These are phyloP conservation scores for Leptinotarsa peninsularis DNA, from an alignment of 2,888 invertebrate genomes.

Conservation along the genomic window DNA sequence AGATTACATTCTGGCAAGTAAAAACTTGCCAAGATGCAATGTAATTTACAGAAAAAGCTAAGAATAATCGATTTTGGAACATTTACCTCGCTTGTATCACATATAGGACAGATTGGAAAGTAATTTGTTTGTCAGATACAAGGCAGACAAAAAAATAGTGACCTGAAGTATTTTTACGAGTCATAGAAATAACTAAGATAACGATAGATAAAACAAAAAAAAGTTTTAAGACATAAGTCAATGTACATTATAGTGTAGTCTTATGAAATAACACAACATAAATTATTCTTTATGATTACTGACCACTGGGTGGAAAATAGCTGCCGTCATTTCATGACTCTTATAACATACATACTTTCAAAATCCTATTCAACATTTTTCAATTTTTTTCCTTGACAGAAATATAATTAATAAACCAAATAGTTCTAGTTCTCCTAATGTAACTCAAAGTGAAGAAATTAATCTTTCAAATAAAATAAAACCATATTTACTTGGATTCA, in stretches of 20 bases:
- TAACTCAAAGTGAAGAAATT: not conserved
- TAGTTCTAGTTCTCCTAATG: too few relatives aligned
- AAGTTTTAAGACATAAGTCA: not conserved
- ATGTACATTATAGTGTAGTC: not conserved
- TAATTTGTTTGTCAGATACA: too few relatives aligned
- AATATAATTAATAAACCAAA: too few relatives aligned
- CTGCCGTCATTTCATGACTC: conserved; percentile 3
- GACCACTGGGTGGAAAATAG: not conserved
- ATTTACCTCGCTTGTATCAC: not conserved
- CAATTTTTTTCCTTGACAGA: too few relatives aligned
- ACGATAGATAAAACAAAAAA: not conserved
- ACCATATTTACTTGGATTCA: conserved; percentile 24
- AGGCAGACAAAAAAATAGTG: too few relatives aligned
- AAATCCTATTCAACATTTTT: too few relatives aligned
- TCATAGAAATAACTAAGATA: not conserved
- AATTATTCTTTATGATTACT: not conserved
- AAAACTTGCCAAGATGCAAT: too few relatives aligned
- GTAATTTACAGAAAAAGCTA: too few relatives aligned
- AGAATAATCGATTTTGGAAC: not conserved
- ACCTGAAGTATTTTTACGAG: too few relatives aligned
- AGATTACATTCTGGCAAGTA: too few relatives aligned
- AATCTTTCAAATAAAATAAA: not conserved
- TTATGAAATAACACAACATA: not conserved
- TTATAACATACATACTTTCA: not conserved
- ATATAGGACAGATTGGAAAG: not conserved